Conservation (phyloP, 2,113 vertebrate species). For the Leiothrix lutea region DNA sequence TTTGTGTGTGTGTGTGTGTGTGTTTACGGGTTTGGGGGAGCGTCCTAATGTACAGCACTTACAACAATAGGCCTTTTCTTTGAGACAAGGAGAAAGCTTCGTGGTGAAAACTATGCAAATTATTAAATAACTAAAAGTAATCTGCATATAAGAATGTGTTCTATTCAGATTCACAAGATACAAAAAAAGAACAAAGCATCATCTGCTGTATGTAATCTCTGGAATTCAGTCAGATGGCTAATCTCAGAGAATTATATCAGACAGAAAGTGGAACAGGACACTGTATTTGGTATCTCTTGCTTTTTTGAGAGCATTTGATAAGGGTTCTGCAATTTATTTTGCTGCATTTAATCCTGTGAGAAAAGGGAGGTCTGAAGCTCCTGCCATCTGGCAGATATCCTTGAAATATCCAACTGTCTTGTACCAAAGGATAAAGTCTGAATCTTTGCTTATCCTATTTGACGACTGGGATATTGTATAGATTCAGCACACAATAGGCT, state of each 20-base stretch:
- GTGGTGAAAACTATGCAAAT: slow-evolving; percentile 8
- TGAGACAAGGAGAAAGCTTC: slow-evolving; percentile 40
- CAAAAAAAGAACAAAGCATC: slow-evolving; percentile 24
- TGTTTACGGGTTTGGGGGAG: not conserved
- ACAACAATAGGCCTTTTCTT: slow-evolving; percentile 2
- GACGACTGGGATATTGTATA: not conserved
- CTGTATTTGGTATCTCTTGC: not conserved
- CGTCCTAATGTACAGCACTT: not conserved
- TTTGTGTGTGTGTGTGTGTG: not conserved
- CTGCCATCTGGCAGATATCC: slow-evolving; percentile 48
- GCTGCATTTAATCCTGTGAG: slow-evolving; percentile 44
- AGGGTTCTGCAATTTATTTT: slow-evolving; percentile 17
- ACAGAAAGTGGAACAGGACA: slow-evolving; percentile 7
- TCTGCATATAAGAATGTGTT: slow-evolving; percentile 8
- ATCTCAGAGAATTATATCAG: not conserved
- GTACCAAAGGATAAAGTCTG: slow-evolving; percentile 36
- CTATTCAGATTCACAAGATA: slow-evolving; percentile 13
- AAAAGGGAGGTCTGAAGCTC: slow-evolving; percentile 44
- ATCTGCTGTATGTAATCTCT: slow-evolving; percentile 19
- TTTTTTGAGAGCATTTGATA: slow-evolving; percentile 4
- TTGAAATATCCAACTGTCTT: slow-evolving; percentile 27
- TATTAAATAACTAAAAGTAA: slow-evolving; percentile 1
- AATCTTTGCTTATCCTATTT: slow-evolving; percentile 37
- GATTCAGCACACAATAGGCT: slow-evolving; percentile 27
- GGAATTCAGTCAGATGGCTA: slow-evolving; percentile 4